Evolutionary conservation across 2,797 vertebrate genomes (phyloP).

Genomic region (Enteromius paludinosus): DNA sequence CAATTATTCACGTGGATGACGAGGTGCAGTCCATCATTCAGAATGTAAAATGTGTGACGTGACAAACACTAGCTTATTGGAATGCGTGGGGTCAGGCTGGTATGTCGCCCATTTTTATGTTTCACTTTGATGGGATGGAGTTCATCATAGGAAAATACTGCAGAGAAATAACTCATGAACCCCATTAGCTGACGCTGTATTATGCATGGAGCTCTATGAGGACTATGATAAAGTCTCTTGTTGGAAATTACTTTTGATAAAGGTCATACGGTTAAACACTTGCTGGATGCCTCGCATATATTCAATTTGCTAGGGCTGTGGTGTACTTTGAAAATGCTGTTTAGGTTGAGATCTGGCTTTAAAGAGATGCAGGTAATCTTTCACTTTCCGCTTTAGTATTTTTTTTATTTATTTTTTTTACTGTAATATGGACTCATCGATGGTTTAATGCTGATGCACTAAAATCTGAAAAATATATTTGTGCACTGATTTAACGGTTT

Average conservation of each 20-base stretch:
- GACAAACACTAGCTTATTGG: slow-evolving; percentile 24
- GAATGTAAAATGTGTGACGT: slow-evolving; percentile 27
- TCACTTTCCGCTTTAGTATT: not conserved
- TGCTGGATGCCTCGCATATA: slow-evolving; percentile 60
- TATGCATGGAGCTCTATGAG: slow-evolving; percentile 58
- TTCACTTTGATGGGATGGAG: slow-evolving; percentile 27
- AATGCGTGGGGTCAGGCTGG: not conserved
- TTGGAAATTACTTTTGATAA: slow-evolving; percentile 72
- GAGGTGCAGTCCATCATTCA: slow-evolving; percentile 20
- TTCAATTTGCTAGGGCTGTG: slow-evolving; percentile 58
- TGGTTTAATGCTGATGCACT: not conserved
- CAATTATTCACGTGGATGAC: slow-evolving; percentile 39
- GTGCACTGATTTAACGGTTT: not conserved
- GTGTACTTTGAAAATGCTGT: slow-evolving; percentile 15
- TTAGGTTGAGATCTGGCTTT: slow-evolving; percentile 10
- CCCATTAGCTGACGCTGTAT: slow-evolving; percentile 59
- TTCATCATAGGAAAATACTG: slow-evolving; percentile 33
- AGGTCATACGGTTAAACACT: slow-evolving; percentile 73
- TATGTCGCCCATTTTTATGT: not conserved
- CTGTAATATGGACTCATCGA: not conserved
- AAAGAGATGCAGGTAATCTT: not conserved
- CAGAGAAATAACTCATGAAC: slow-evolving; percentile 55
- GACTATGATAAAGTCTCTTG: slow-evolving; percentile 63
- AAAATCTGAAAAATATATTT: not conserved
- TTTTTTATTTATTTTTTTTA: not conserved